phyloP scores from a whole-genome alignment of 2,888 invertebrate species.

The Bombylius major region DNA sequence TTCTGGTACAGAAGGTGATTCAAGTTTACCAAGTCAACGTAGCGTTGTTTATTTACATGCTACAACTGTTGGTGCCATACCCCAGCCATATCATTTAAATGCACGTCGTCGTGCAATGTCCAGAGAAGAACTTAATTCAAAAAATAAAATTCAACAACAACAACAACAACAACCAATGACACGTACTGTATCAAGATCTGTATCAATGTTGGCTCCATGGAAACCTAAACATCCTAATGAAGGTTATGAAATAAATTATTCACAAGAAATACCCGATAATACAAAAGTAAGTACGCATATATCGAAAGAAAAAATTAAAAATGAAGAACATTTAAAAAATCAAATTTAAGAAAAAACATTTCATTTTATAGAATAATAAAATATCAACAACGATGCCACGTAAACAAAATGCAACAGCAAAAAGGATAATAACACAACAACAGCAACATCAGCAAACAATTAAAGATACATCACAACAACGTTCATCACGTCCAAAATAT shows the following conservation, averaged over 20 bases:
- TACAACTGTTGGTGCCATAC: constrained; percentile 78
- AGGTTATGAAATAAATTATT: constrained; percentile 66
- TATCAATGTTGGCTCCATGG: constrained; percentile 77
- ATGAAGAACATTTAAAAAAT: neutral
- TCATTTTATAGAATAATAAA: constrained; percentile 16
- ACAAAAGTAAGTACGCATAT: neutral
- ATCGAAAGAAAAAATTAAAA: neutral
- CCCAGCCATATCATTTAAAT: constrained; percentile 51
- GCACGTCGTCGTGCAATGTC: constrained; percentile 52
- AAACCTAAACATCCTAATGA: constrained; percentile 61
- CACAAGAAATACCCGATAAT: constrained; percentile 37
- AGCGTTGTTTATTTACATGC: constrained; percentile 77
- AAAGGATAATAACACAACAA: neutral
- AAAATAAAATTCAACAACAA: constrained; percentile 22
- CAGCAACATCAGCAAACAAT: neutral
- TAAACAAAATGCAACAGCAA: constrained; percentile 20
- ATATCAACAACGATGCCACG: constrained; percentile 30
- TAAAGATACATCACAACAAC: constrained; percentile 19
- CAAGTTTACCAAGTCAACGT: constrained; percentile 68
- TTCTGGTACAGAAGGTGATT: constrained; percentile 58
- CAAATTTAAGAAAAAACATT: neutral
- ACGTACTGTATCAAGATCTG: constrained; percentile 62
- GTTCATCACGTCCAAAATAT: constrained; percentile 18
- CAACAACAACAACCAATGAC: constrained; percentile 40
- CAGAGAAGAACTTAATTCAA: constrained; percentile 59